Percentiles rank a stretch among this genome's conserved stretches.
These are phyloP conservation scores for Lasioglossum zephyrum DNA, from an alignment of 2,888 invertebrate species.

Conservation along the genomic window DNA sequence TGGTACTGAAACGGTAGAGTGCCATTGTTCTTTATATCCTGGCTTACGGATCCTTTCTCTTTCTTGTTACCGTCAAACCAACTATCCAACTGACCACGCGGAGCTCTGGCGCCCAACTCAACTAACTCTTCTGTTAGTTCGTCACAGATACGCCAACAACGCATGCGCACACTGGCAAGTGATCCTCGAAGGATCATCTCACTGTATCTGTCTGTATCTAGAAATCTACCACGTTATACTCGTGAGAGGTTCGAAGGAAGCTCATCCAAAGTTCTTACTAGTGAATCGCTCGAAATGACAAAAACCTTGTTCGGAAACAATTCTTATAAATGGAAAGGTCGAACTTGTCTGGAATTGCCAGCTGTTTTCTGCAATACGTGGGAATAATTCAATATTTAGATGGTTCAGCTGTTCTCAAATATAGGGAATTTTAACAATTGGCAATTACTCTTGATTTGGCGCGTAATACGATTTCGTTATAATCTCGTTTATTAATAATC, in stretches of 20 bases:
- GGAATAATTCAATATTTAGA: background rate
- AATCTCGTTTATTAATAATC: constrained; percentile 6
- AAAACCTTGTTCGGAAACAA: background rate
- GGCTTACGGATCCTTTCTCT: constrained; percentile 60
- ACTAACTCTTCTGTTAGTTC: constrained; percentile 63
- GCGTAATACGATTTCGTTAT: constrained; percentile 28
- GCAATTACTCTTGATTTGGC: constrained; percentile 33
- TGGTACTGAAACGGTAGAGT: constrained; percentile 81
- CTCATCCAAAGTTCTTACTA: background rate
- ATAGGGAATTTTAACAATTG: constrained; percentile 53
- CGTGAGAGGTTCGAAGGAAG: background rate
- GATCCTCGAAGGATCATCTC: constrained; percentile 51
- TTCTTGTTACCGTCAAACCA: constrained; percentile 69
- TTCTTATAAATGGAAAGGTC: background rate
- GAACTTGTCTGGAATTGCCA: background rate
- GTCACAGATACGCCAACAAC: constrained; percentile 44
- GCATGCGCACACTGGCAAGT: constrained; percentile 60
- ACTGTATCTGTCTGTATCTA: constrained; percentile 5
- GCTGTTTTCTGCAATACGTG: background rate
- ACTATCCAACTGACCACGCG: constrained; percentile 77
- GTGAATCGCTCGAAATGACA: background rate
- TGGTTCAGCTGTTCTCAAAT: background rate
- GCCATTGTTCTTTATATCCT: constrained; percentile 79
- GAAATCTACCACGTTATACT: constrained; percentile 37
- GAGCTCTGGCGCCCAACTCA: constrained; percentile 82